phyloP scores from a whole-genome alignment of 2,113 vertebrate species.

The Brevimyrus niger region DNA sequence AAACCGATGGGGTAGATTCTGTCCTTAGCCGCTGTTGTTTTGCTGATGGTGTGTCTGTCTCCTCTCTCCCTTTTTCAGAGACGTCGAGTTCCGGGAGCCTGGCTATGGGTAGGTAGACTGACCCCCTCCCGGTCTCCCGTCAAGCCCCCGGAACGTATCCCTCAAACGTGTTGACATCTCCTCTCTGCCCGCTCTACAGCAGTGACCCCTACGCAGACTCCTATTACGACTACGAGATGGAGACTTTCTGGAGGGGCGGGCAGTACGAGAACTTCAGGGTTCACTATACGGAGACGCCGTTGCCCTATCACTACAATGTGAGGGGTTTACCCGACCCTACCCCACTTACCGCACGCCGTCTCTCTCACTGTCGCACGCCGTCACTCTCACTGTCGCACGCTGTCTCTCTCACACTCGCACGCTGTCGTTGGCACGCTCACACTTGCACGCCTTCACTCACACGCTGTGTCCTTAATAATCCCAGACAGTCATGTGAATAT shows the following conservation, averaged over 20 bases:
- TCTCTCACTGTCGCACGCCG: too few species aligned
- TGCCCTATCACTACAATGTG: slow-evolving; percentile 80
- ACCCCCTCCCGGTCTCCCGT: not conserved
- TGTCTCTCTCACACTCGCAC: too few species aligned
- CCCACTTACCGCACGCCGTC: not conserved
- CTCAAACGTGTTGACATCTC: not conserved
- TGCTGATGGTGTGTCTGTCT: not conserved
- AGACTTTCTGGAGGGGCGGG: slow-evolving; percentile 88
- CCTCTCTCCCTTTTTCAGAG: slow-evolving; percentile 44
- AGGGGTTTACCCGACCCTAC: slow-evolving; percentile 36
- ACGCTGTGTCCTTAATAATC: not conserved
- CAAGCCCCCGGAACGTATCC: not conserved
- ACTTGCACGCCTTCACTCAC: not conserved
- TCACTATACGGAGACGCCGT: slow-evolving; percentile 86
- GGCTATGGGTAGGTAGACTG: slow-evolving; percentile 63
- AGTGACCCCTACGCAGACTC: slow-evolving; percentile 83
- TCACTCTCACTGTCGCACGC: too few species aligned
- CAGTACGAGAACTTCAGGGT: slow-evolving; percentile 98
- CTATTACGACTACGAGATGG: slow-evolving; percentile 93
- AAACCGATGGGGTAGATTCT: not conserved
- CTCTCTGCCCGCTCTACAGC: slow-evolving; percentile 42
- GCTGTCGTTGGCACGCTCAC: not conserved
- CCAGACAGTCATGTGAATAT: not conserved
- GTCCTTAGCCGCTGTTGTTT: not conserved
- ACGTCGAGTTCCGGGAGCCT: slow-evolving; percentile 80